Evolutionary conservation across 2,797 vertebrate genomes (phyloP), one percentile per base, ranked within the genome.

Genomic region (Schizothorax lantsangensis): DNA sequence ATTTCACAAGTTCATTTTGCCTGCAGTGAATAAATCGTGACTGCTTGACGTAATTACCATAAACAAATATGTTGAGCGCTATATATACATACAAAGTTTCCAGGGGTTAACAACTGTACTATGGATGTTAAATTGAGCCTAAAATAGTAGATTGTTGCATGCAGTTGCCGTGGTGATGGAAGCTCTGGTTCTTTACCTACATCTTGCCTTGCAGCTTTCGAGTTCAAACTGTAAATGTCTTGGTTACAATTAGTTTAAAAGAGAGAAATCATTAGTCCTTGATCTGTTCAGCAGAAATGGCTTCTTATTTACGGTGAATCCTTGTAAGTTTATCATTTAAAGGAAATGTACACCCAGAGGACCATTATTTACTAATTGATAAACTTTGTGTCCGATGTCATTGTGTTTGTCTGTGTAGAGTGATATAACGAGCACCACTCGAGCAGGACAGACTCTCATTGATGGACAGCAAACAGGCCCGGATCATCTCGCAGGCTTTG

Each of bases 401-500:
- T 15, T 75, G 19, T 83, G 82, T 89, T 66, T 85, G 57, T 92
- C 87, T 90, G 90, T 94, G 91, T 95, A 98, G 97, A 94, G 94
- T 92, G 94, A 94, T 94, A 92, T 95, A 96, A 95, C 94, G 95
- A 95, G 95, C 94, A 95, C 96, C 96, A 96, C 96, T 95, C 95
- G 95, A 96, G 94, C 95, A 95, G 92, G 95, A 91, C 92, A 94
- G 94, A 94, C 93, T 94, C 95, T 94, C 95, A 97, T 97, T 97
- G 96, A 99, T 99, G 98, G 98, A 98, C 95, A 95, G 97, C 96
- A 96, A 96, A 96, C 96, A 98, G 93, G 96, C 95, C 95, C 92
- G 96, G 95, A 96, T 97, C 96, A 96, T 96, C 95, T 94, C 96
- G 94, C 96, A 96, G 95, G 96, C 96, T 94, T 96, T 96, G 93